A percentile compares a stretch with the other conserved stretches of the same genome.
Conservation (phyloP, 2,113 vertebrate species). For the cattle (Bos taurus) region DNA sequence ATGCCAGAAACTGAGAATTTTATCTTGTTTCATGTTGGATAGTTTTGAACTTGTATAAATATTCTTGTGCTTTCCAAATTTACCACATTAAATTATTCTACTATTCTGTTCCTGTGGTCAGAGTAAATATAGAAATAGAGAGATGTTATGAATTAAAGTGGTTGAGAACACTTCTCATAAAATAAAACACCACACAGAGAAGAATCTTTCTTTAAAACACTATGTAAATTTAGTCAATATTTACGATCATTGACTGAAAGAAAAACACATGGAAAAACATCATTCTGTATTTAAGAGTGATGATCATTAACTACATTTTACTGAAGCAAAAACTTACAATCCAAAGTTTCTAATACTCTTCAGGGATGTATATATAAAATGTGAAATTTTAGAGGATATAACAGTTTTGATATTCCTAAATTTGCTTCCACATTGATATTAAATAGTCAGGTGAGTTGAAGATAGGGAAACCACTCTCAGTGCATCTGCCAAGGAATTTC, state of each 20-base stretch:
- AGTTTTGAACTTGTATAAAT: neutral
- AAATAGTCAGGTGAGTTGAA: conserved; percentile 27
- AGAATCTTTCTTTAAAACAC: neutral
- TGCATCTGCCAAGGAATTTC: conserved; percentile 59
- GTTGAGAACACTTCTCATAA: neutral
- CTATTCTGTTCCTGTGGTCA: neutral
- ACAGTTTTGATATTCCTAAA: conserved; percentile 42
- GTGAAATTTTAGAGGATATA: neutral
- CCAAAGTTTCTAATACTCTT: neutral
- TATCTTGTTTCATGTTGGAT: neutral
- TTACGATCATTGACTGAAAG: neutral
- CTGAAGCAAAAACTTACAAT: neutral
- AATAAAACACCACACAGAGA: neutral
- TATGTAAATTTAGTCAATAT: conserved; percentile 11
- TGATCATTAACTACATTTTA: conserved; percentile 7
- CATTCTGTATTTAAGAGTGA: neutral
- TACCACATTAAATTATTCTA: neutral
- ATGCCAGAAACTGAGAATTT: neutral
- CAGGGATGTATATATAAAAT: neutral
- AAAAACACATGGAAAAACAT: neutral
- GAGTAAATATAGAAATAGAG: neutral
- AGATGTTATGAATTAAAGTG: neutral
- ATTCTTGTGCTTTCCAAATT: neutral
- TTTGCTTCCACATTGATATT: conserved; percentile 48
- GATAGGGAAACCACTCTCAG: conserved; percentile 8